These are phyloP conservation scores for Nyctereutes procyonoides DNA, from an alignment of 2,113 vertebrate genomes.

Conservation along the genomic window DNA sequence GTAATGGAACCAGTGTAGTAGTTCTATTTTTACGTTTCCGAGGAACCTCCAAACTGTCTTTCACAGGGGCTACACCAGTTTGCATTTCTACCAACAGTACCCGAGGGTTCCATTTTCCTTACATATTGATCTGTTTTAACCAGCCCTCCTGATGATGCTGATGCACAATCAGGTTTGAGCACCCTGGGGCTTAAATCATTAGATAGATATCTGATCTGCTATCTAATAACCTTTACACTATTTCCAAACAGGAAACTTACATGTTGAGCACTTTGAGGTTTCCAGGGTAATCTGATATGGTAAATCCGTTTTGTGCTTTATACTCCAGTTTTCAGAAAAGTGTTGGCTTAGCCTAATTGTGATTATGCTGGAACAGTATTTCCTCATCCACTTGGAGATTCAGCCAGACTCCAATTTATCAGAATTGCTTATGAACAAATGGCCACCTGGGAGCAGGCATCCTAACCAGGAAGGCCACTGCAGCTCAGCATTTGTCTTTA, in stretches of 20 bases:
- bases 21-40: background rate
- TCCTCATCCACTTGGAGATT: background rate
- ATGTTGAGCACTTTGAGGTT: constrained; percentile 8
- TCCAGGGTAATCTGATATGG: background rate
- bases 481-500: background rate
- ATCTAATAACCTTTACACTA: background rate
- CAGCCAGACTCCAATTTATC: background rate
- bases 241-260: background rate
- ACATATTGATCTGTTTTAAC: background rate
- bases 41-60: background rate
- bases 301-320: constrained; percentile 7
- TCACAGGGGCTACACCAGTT: background rate
- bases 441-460: background rate
- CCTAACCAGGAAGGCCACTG: background rate
- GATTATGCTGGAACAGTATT: background rate
- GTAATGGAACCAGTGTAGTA: background rate
- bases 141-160: background rate
- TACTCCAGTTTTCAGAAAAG: constrained; percentile 4
- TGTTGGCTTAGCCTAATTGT: background rate
- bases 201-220: background rate
- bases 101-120: background rate
- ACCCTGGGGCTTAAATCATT: background rate
- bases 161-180: background rate
- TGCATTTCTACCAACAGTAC: background rate
- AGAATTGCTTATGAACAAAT: constrained; percentile 36